Evolutionary conservation across 1,140 invertebrate genomes (phyloP).

Genomic region (Drosophila navojoa): DNA sequence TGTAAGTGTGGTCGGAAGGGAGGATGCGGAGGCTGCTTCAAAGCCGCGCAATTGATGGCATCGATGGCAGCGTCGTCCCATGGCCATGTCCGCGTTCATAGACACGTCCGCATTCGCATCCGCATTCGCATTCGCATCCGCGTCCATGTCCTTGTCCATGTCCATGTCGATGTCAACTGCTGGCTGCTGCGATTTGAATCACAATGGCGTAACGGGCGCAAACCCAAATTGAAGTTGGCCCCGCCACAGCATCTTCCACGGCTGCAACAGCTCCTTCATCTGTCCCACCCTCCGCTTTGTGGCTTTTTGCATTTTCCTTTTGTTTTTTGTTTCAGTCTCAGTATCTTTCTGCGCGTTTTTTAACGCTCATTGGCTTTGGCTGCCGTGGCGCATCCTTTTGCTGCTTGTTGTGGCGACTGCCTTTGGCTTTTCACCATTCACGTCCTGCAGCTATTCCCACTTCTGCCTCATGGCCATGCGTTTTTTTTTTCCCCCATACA

Average conservation of each 20-base stretch:
- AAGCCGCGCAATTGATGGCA: conserved; percentile 70
- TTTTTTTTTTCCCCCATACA: conserved; percentile 11
- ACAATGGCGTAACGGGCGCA: conserved; percentile 59
- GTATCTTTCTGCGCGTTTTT: conserved; percentile 51
- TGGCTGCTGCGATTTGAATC: conserved; percentile 73
- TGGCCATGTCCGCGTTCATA: neutral
- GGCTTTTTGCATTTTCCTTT: conserved; percentile 19
- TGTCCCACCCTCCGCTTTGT: neutral
- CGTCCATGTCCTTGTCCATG: conserved; percentile 36
- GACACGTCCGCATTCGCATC: neutral
- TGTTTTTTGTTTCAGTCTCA: conserved; percentile 11
- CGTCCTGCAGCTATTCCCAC: neutral
- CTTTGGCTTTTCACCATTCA: conserved; percentile 55
- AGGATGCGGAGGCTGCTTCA: neutral
- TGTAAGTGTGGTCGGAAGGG: neutral
- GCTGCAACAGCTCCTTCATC: neutral
- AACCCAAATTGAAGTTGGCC: conserved; percentile 77
- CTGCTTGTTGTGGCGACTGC: conserved; percentile 62
- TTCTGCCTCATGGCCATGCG: conserved; percentile 6
- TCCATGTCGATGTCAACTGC: conserved; percentile 46
- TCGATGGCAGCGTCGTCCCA: conserved; percentile 48
- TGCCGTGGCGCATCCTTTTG: conserved; percentile 38
- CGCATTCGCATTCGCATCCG: conserved; percentile 1
- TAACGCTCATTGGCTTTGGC: conserved; percentile 65
- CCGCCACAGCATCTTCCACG: conserved; percentile 24